phyloP scores from a whole-genome alignment of 2,113 vertebrate genomes.

The Anguilla japonica region DNA sequence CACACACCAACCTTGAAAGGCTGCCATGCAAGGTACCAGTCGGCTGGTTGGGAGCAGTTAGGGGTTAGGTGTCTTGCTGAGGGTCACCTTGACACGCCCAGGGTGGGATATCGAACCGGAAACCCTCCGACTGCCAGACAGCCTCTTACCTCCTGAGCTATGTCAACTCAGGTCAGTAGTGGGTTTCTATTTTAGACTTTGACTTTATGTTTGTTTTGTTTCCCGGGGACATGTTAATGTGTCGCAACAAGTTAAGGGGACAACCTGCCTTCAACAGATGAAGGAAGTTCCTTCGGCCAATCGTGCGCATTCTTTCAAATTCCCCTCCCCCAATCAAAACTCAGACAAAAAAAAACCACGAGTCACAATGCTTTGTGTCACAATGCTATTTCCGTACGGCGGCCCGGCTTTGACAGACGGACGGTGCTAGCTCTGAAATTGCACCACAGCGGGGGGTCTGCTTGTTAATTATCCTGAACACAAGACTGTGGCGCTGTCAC shows the following conservation, averaged over 20 bases:
- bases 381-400: not conserved
- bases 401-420: not conserved
- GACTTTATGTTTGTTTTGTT: not conserved
- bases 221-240: not conserved
- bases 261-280: not conserved
- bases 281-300: not conserved
- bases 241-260: not conserved
- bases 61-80: too few relatives aligned
- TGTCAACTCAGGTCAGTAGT: not conserved
- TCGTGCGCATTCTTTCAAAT: not conserved
- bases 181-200: not conserved
- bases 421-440: not conserved
- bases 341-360: not conserved
- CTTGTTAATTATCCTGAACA: constrained; percentile 14
- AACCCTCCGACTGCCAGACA: too few relatives aligned
- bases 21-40: too few relatives aligned
- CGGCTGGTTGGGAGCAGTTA: too few relatives aligned
- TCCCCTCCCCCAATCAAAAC: not conserved
- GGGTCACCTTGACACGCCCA: too few relatives aligned
- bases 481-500: not conserved
- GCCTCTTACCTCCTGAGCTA: too few relatives aligned
- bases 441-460: constrained; percentile 1
- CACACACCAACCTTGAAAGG: too few relatives aligned
- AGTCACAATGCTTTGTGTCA: not conserved
- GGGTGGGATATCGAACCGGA: too few relatives aligned